Evolutionary conservation across 2,888 invertebrate genomes (phyloP), one percentile per base, ranked within the genome.

Genomic region (Polydrusus cervinus): DNA sequence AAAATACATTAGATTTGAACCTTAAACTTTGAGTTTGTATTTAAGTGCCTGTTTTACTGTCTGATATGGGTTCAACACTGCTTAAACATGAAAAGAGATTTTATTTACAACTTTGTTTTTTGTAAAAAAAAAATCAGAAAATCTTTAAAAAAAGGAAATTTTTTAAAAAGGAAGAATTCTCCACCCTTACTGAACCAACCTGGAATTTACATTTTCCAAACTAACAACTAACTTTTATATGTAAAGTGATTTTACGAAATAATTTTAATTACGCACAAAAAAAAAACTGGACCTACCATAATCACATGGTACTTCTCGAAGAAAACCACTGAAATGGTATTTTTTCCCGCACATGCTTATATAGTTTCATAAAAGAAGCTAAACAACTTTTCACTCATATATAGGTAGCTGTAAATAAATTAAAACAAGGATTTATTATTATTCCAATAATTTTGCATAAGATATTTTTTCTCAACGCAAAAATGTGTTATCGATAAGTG

Each of bases 341-440:
- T 55, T 45, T 55, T 62, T 62, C 30, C 67, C 47, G 10, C 38
- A 16, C 20, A 14, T 20, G 57, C 57, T 71, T 71, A 55, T 71
- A 71, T 71, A 71, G 18, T 30, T 40, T 65, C 57, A 57, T 40
- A 62, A 55, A 57, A 71, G 71, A 57, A 55, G 65, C 62, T 65
- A 51, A 55, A 71, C 71, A 20, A 40, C 71, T 71, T 55, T 65
- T 30, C 65, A 65, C 64, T 71, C 53, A 71, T 62, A 43, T 47
- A 34, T 13, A 60, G 25, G 10, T 45, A 62, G 43, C 45, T 62
- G 62, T 62, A 62, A 45, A 62, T 62, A 62, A 62, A 62, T 62
- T 62, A 62, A 62, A 45, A 45, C 62, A 62, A 62, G 62, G 68
- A 57, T 25, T 20, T 55, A 60, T 55, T 20, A 55, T 43, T 43